Conservation (phyloP, 2,113 vertebrate species). For the Xenopus laevis region DNA sequence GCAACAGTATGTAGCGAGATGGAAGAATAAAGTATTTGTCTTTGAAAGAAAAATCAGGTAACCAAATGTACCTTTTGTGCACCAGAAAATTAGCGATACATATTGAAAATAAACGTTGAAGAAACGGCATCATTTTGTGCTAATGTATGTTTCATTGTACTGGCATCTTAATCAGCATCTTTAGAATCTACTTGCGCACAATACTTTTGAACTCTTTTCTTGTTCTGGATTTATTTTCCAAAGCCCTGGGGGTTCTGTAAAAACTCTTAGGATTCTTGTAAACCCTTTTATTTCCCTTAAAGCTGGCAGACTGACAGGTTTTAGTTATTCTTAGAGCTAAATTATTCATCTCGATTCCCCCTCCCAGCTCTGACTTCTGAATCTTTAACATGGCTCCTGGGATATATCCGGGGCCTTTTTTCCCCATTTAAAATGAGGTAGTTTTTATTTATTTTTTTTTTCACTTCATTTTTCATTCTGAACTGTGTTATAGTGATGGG, state of each 20-base stretch:
- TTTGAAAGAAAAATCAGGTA: slow-evolving; percentile 30
- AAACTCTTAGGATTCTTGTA: slow-evolving; percentile 40
- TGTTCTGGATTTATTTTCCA: slow-evolving; percentile 45
- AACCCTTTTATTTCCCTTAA: slow-evolving; percentile 38
- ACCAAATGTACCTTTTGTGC: slow-evolving; percentile 29
- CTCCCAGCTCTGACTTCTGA: slow-evolving; percentile 51
- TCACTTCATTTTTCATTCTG: slow-evolving; percentile 46
- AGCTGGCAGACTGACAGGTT: slow-evolving; percentile 47
- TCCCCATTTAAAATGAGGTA: slow-evolving; percentile 47
- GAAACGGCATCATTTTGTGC: slow-evolving; percentile 20
- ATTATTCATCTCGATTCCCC: slow-evolving; percentile 62
- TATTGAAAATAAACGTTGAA: slow-evolving; percentile 23
- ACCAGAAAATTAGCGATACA: slow-evolving; percentile 36
- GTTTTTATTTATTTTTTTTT: slow-evolving; percentile 54
- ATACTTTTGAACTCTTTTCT: slow-evolving; percentile 46
- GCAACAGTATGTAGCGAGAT: slow-evolving; percentile 1
- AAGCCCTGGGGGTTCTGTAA: slow-evolving; percentile 42
- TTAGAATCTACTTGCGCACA: slow-evolving; percentile 40
- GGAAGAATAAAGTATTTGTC: slow-evolving; percentile 36
- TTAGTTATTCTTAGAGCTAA: slow-evolving; percentile 62
- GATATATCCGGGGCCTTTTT: slow-evolving; percentile 20
- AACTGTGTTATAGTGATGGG: slow-evolving; percentile 1
- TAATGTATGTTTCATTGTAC: slow-evolving; percentile 42
- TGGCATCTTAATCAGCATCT: slow-evolving; percentile 39
- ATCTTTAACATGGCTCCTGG: slow-evolving; percentile 59